Conservation (phyloP, 2,888 invertebrate genomes). For the Mylabris sibirica region DNA sequence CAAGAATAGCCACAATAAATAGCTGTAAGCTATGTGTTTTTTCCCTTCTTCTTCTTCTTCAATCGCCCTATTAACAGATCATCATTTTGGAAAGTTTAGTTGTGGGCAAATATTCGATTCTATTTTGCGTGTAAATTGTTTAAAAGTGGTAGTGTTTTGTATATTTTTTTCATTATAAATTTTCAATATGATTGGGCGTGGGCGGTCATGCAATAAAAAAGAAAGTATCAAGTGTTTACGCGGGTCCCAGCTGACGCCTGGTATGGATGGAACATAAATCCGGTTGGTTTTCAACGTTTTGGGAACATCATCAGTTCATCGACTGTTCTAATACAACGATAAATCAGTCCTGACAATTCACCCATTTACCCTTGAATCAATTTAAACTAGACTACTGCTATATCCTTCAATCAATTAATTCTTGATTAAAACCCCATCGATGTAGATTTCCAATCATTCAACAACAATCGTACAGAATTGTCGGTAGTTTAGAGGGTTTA, state of each 20-base stretch:
- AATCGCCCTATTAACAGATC: background rate
- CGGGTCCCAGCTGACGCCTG: slow-evolving; percentile 53
- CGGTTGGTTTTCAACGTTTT: slow-evolving; percentile 42
- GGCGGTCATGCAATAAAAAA: slow-evolving; percentile 41
- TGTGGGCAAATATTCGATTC: background rate
- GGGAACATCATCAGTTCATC: slow-evolving; percentile 47
- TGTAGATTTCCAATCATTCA: background rate
- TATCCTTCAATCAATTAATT: background rate
- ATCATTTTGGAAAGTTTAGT: background rate
- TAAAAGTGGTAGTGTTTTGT: background rate
- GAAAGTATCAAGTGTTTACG: slow-evolving; percentile 50
- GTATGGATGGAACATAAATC: slow-evolving; percentile 51
- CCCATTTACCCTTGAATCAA: slow-evolving; percentile 12
- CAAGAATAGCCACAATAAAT: slow-evolving; percentile 1
- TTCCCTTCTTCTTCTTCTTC: background rate
- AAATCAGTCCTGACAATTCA: slow-evolving; percentile 40
- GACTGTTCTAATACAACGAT: slow-evolving; percentile 49
- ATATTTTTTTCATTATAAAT: slow-evolving; percentile 41
- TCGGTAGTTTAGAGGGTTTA: background rate
- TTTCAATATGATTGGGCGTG: slow-evolving; percentile 42
- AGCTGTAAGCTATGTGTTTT: background rate
- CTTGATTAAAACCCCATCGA: background rate
- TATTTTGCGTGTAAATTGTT: background rate
- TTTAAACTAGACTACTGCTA: background rate
- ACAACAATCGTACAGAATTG: too few species aligned